Evolutionary conservation across 2,888 invertebrate genomes (phyloP), one percentile per base, ranked within the genome.

Genomic region (Melinopterus prodromus): DNA sequence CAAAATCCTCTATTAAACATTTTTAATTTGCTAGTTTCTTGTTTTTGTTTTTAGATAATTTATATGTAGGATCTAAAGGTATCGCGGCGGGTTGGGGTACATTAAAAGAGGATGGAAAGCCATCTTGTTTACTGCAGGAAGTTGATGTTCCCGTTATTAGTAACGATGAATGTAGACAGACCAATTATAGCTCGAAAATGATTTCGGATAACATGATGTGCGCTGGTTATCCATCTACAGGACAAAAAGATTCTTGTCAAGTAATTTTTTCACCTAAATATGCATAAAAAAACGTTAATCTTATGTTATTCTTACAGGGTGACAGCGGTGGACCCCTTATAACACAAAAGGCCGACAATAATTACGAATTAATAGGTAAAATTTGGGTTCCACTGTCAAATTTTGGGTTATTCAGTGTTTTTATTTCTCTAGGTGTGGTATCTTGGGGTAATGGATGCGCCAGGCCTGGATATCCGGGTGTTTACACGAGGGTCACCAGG

Each of bases 361-460:
- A 93, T 85, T 96, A 94, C 88, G 96, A 96, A 89, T 90, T 96
- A 84, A 96, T 96, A 87, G 96, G 95, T 92, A 90, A 89, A 87
- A 83, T 72, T 76, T 37, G 69, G 6, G 36, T 26, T 16, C 6
- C 37, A 38, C 16, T 38, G 36, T 76, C 37, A 26, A 26, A 26
- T 38, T 76, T 71, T n/a, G 70, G 37, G 38, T 76, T 71, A 16
- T 77, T 12, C 4, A 35, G 36, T 77, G 35, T 26, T 12, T 76
- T 74, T 37, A 16, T 79, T 78, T 70, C 77, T 78, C 70, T 78
- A 94, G 94, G 95, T 14, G 92, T 97, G 16, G 96, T 97, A 0
- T 96, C 96, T 0, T 97, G 97, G 97, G 97, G 97, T 53, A 96
- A 96, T 86, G 97, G 97, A 26, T 97, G 97, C 87, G 96, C 96